Percentiles rank a stretch among this genome's conserved stretches.
phyloP scores from a whole-genome alignment of 2,113 vertebrate genomes.

The Corythaixoides concolor region DNA sequence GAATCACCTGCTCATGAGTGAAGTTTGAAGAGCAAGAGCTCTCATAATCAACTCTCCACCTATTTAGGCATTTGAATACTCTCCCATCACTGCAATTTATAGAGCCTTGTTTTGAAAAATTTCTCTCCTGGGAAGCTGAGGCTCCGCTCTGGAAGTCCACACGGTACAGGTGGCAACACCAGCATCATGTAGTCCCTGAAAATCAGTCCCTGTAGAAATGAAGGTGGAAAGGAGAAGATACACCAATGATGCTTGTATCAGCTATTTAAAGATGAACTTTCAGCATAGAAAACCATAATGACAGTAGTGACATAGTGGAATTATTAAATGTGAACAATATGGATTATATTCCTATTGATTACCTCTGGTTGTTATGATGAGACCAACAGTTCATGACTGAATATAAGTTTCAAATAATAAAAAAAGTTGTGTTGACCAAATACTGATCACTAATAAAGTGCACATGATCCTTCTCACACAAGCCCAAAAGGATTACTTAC shows the following conservation, averaged over 20 bases:
- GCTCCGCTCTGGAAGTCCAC: background rate
- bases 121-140: background rate
- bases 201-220: background rate
- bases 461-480: background rate
- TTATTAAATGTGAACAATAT: background rate
- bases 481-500: background rate
- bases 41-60: background rate
- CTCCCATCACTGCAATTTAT: background rate
- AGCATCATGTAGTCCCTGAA: background rate
- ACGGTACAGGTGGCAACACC: accelerated
- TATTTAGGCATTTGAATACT: background rate
- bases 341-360: background rate
- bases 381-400: background rate
- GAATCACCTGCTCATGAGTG: background rate
- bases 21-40: background rate
- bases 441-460: background rate
- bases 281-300: background rate
- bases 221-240: background rate
- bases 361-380: background rate
- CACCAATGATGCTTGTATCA: background rate
- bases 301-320: background rate
- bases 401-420: background rate
- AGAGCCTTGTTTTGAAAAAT: background rate
- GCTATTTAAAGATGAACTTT: background rate
- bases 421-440: background rate